These are phyloP conservation scores for Amphipyra tragopoginis DNA, from an alignment of 2,888 invertebrate genomes.

Conservation along the genomic window DNA sequence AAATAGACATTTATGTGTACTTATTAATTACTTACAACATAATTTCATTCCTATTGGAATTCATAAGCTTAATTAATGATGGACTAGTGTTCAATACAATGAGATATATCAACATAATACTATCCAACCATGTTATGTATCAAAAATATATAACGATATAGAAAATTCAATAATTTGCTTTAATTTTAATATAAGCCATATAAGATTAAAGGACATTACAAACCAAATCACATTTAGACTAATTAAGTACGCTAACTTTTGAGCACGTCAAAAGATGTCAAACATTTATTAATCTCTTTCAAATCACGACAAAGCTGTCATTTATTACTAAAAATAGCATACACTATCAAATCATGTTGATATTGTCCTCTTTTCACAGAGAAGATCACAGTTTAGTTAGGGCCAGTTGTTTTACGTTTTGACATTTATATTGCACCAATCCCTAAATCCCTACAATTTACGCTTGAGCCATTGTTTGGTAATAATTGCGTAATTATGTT, in stretches of 20 bases:
- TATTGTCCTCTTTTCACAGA: slow-evolving; percentile 76
- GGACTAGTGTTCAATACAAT: slow-evolving; percentile 83
- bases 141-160: slow-evolving; percentile 60
- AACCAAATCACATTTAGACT: slow-evolving; percentile 52
- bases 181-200: slow-evolving; percentile 42
- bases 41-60: slow-evolving; percentile 58
- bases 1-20: slow-evolving; percentile 49
- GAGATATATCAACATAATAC: slow-evolving; percentile 67
- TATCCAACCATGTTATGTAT: slow-evolving; percentile 63
- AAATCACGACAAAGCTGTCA: slow-evolving; percentile 38
- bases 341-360: slow-evolving; percentile 60
- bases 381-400: slow-evolving; percentile 86
- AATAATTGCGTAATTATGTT: slow-evolving; percentile 2
- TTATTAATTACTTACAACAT: slow-evolving; percentile 58
- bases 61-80: slow-evolving; percentile 71
- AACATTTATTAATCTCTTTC: slow-evolving; percentile 52
- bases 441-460: slow-evolving; percentile 48
- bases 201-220: slow-evolving; percentile 35
- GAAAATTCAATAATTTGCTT: slow-evolving; percentile 46
- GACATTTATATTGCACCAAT: slow-evolving; percentile 66
- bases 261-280: slow-evolving; percentile 68
- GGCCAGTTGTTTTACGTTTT: slow-evolving; percentile 66
- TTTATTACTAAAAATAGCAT: slow-evolving; percentile 50
- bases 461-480: slow-evolving; percentile 26
- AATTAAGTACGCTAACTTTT: slow-evolving; percentile 71